Conservation (phyloP, 2,888 invertebrate species). For the Dendrolimus pini region DNA sequence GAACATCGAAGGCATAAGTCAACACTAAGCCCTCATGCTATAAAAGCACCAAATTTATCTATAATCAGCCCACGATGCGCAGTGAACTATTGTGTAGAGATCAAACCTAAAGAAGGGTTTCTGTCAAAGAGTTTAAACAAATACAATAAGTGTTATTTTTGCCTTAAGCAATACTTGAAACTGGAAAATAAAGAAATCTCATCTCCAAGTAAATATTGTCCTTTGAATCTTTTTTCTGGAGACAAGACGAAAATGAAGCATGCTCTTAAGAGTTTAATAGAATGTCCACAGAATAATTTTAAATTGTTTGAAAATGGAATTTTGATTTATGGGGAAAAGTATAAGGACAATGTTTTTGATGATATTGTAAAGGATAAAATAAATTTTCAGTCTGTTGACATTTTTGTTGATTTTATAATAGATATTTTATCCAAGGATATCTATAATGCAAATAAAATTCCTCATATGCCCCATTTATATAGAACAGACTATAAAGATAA, state of each 20-base stretch:
- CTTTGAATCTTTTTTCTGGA: conserved; percentile 83
- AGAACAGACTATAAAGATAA: too few relatives aligned
- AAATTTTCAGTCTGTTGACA: conserved; percentile 27
- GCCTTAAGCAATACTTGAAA: conserved; percentile 76
- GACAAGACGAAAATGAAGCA: conserved; percentile 69
- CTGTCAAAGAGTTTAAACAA: conserved; percentile 43
- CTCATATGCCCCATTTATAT: background rate
- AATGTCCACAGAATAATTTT: conserved; percentile 80
- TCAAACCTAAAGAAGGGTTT: conserved; percentile 83
- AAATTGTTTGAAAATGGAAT: conserved; percentile 72
- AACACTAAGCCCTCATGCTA: conserved; percentile 51
- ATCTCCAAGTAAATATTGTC: conserved; percentile 79
- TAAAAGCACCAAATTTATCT: conserved; percentile 63
- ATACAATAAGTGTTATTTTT: conserved; percentile 71
- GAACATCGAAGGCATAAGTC: conserved; percentile 57
- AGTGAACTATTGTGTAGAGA: conserved; percentile 75
- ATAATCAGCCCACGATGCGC: conserved; percentile 27
- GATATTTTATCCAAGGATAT: conserved; percentile 34
- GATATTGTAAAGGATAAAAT: conserved; percentile 24
- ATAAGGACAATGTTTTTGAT: conserved; percentile 21
- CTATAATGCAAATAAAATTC: background rate
- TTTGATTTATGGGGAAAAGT: conserved; percentile 41
- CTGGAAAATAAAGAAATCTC: conserved; percentile 68
- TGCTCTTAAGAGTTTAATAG: conserved; percentile 65
- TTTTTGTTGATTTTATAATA: conserved; percentile 48